Percentiles rank a stretch among this genome's conserved stretches.
Conservation (phyloP, 2,888 invertebrate species). For the Plagiodera versicolora region DNA sequence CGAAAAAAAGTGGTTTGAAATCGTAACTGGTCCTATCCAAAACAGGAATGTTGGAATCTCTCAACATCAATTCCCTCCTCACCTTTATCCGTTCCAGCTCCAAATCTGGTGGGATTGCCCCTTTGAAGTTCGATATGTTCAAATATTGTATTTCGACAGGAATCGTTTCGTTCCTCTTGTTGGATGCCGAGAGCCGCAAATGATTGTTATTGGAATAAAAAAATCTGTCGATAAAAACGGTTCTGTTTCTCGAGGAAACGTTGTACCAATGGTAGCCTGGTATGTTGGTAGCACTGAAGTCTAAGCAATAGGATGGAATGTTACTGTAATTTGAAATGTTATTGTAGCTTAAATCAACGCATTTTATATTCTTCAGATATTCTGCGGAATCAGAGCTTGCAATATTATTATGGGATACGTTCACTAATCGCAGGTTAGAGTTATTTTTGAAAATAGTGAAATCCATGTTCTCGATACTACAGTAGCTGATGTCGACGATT, state of each 20-base stretch:
- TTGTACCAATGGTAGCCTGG: slow-evolving; percentile 25
- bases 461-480: slow-evolving; percentile 13
- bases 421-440: slow-evolving; percentile 16
- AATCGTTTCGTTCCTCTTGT: slow-evolving; percentile 13
- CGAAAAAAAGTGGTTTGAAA: slow-evolving; percentile 21
- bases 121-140: slow-evolving; percentile 17
- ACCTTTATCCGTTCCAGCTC: slow-evolving; percentile 18
- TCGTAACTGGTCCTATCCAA: slow-evolving; percentile 22
- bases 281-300: slow-evolving; percentile 23
- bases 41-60: slow-evolving; percentile 11
- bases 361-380: slow-evolving; percentile 27
- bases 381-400: slow-evolving; percentile 17
- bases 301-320: slow-evolving; percentile 25
- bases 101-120: slow-evolving; percentile 14
- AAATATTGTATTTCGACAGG: slow-evolving; percentile 19
- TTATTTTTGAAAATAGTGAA: slow-evolving; percentile 26
- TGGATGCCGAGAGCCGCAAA: slow-evolving; percentile 19
- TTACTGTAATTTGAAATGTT: slow-evolving; percentile 20
- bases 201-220: slow-evolving; percentile 18
- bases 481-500: slow-evolving; percentile 20
- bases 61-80: slow-evolving; percentile 14
- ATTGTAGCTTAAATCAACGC: slow-evolving; percentile 28
- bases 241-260: slow-evolving; percentile 17
- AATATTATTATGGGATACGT: slow-evolving; percentile 25
- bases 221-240: slow-evolving; percentile 20